These are phyloP conservation scores for Lathamus discolor DNA, from an alignment of 2,113 vertebrate genomes.

Conservation along the genomic window DNA sequence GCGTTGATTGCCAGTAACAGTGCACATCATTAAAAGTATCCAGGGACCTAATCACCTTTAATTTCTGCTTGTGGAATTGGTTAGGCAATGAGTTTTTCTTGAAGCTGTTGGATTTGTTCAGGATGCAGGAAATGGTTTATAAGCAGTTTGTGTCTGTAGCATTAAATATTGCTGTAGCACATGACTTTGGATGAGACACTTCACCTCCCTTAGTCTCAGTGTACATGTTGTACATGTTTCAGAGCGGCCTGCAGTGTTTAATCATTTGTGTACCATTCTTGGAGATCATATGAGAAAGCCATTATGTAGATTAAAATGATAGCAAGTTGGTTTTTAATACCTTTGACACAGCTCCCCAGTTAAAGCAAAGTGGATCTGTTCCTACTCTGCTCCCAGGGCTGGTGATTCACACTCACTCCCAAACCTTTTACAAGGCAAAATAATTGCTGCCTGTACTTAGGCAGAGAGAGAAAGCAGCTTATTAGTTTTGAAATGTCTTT, in stretches of 20 bases:
- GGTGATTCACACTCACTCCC: not conserved
- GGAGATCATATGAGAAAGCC: not conserved
- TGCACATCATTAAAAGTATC: not conserved
- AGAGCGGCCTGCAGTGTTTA: not conserved
- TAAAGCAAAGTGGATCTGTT: not conserved
- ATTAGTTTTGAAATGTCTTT: not conserved
- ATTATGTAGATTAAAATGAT: not conserved
- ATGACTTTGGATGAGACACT: not conserved
- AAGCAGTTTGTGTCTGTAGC: not conserved
- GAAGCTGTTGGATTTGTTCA: not conserved
- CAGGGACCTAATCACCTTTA: not conserved
- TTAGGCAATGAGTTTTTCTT: not conserved
- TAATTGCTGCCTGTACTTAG: not conserved
- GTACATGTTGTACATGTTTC: not conserved
- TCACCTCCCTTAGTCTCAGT: not conserved
- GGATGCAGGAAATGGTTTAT: not conserved
- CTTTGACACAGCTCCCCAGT: not conserved
- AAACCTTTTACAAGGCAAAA: not conserved
- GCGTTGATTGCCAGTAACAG: not conserved
- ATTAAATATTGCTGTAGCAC: not conserved
- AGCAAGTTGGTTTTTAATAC: not conserved
- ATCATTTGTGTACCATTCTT: not conserved
- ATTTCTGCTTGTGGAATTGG: not conserved
- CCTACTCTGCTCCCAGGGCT: not conserved
- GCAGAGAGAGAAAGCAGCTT: not conserved